Evolutionary conservation across 2,888 invertebrate genomes (phyloP).

Genomic region (Nasonia oneida): DNA sequence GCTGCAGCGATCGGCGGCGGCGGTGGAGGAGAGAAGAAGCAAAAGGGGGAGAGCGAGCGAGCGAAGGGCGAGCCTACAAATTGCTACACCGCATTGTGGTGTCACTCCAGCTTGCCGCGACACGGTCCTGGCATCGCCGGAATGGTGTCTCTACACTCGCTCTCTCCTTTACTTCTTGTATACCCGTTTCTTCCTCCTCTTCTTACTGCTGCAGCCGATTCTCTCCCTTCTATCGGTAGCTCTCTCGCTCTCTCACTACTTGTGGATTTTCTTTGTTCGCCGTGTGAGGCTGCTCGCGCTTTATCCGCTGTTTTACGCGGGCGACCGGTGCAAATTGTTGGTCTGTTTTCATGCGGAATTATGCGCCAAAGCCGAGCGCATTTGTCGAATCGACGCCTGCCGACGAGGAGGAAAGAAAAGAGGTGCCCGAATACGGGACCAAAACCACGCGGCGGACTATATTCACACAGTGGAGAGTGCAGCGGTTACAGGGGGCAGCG

Average conservation of each 20-base stretch:
- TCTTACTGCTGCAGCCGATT: not conserved
- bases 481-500: not conserved
- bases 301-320: constrained; percentile 52
- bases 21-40: constrained; percentile 34
- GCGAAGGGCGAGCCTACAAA: constrained; percentile 78
- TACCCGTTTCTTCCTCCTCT: constrained; percentile 27
- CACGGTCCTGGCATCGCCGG: constrained; percentile 78
- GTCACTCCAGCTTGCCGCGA: constrained; percentile 78
- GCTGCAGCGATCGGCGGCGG: not conserved
- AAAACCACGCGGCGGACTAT: not conserved
- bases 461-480: not conserved
- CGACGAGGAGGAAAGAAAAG: not conserved
- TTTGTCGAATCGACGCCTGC: not conserved
- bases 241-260: constrained; percentile 25
- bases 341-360: not conserved
- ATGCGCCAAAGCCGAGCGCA: not conserved
- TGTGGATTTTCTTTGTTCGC: constrained; percentile 60
- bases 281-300: constrained; percentile 47
- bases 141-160: constrained; percentile 75
- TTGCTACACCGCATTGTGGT: constrained; percentile 80
- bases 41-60: constrained; percentile 53
- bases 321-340: constrained; percentile 59
- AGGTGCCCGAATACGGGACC: not conserved
- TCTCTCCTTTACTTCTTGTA: constrained; percentile 48
- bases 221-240: constrained; percentile 53